Evolutionary conservation across 2,888 invertebrate species (phyloP), one percentile per base, ranked within the genome.

Genomic region (Acutogordius australiensis): DNA sequence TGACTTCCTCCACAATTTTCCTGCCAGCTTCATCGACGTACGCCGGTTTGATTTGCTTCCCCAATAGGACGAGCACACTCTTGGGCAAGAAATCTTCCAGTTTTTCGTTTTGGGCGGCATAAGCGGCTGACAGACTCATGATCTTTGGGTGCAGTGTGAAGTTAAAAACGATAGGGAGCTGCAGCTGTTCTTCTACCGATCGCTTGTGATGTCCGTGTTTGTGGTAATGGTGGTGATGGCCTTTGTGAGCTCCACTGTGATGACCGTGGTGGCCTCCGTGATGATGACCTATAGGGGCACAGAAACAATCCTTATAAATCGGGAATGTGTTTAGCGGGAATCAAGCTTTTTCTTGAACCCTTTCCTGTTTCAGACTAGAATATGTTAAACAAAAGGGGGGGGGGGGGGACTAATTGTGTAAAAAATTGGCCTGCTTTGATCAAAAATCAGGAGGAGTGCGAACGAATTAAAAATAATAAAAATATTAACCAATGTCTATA

Each of bases 281-380:
- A 51, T 51, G 51, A 13, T 51, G 8, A n/a, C 51, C 51, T 51
- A 37, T 37, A 37, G n/a, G n/a, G n/a, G n/a, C n/a, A n/a, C n/a
- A n/a, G n/a, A n/a, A n/a, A n/a, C n/a, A n/a, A n/a, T n/a, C n/a
- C n/a, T n/a, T n/a, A n/a, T n/a, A n/a, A n/a, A n/a, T n/a, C n/a
- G n/a, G n/a, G n/a, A n/a, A n/a, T n/a, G n/a, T n/a, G n/a, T n/a
- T n/a, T n/a, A n/a, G n/a, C n/a, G n/a, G n/a, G n/a, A n/a, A n/a
- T n/a, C n/a, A n/a, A n/a, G n/a, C n/a, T n/a, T n/a, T n/a, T n/a
- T n/a, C n/a, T n/a, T n/a, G n/a, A n/a, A n/a, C n/a, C n/a, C n/a
- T n/a, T n/a, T n/a, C n/a, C n/a, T n/a, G n/a, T n/a, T n/a, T n/a
- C n/a, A n/a, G n/a, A n/a, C n/a, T n/a, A n/a, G n/a, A n/a, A n/a